Base-by-base conservation (phyloP, 1,140 invertebrate species). In the Nephotettix cincticeps region DNA sequence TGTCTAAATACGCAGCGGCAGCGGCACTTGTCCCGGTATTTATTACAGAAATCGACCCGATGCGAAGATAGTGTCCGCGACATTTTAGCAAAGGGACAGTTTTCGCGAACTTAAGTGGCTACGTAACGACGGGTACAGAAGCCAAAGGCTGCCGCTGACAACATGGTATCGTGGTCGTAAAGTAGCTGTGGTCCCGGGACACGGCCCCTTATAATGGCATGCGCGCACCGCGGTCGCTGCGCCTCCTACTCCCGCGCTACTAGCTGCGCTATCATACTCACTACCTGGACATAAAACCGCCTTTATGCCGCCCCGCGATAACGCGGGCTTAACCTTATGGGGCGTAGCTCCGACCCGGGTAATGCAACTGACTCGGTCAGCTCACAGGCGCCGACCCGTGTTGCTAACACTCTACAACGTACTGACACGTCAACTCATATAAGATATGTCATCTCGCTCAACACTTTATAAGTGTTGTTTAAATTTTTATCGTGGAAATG, bases 51-150 rank as follows among this genome's bases (percentile, higher is more conserved):
- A 51, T 51, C 47, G 47, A 51, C 14, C 47, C 47, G 47, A 51
- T 51, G 47, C 21, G 47, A 17, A 17, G 47, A 51, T 51, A 51
- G 47, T 51, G 47, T 51, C 47, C 21, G 47, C 47, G 47, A 51
- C 47, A 51, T 51, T 51, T 51, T 51, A 51, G 14, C 47, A n/a
- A 51, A 21, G 47, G 47, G 47, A 51, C 47, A 51, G 47, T 51
- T 51, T 51, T 51, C 47, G 47, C 47, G 47, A 51, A 51, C 47
- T 51, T 51, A 51, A 51, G 47, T 51, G 47, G 47, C 47, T n/a
- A 51, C 47, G 14, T 51, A 51, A 51, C 21, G 47, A 21, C 47
- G 47, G 47, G 6, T 51, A 51, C 47, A 51, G 47, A 21, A 51
- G 47, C 47, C 47, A 51, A 51, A 51, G 47, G 6, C 21, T 21